Conservation (phyloP, 2,797 vertebrate genomes). For the Bradypodion ventrale region DNA sequence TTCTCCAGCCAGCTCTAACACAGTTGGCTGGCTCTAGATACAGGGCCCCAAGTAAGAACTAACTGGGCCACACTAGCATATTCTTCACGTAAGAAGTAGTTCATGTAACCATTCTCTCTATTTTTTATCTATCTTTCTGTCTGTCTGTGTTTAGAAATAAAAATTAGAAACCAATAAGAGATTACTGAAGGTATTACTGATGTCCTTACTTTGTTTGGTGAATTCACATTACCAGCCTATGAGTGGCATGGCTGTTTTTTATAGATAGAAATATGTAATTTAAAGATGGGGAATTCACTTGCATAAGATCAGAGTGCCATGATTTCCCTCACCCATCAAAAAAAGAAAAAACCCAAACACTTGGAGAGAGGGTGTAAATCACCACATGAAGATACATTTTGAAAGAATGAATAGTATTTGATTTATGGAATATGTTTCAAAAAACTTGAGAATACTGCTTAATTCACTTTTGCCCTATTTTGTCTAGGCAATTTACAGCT, state of each 20-base stretch:
- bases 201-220: no score
- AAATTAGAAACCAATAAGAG: no score
- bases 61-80: no score
- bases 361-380: not conserved
- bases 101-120: no score
- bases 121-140: no score
- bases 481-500: conserved; percentile 69
- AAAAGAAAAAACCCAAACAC: not conserved
- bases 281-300: not conserved
- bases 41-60: no score
- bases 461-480: conserved; percentile 59
- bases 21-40: no score
- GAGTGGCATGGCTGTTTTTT: not conserved
- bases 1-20: no score
- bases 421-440: conserved; percentile 10
- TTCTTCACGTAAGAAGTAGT: not conserved
- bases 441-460: conserved; percentile 40
- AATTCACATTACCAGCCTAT: not conserved
- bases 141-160: no score
- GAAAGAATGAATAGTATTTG: not conserved
- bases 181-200: no score
- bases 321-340: no score
- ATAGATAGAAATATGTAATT: not conserved
- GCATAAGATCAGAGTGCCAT: not conserved
- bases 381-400: not conserved